phyloP scores from a whole-genome alignment of 1,140 invertebrate species.

The Polyergus mexicanus region DNA sequence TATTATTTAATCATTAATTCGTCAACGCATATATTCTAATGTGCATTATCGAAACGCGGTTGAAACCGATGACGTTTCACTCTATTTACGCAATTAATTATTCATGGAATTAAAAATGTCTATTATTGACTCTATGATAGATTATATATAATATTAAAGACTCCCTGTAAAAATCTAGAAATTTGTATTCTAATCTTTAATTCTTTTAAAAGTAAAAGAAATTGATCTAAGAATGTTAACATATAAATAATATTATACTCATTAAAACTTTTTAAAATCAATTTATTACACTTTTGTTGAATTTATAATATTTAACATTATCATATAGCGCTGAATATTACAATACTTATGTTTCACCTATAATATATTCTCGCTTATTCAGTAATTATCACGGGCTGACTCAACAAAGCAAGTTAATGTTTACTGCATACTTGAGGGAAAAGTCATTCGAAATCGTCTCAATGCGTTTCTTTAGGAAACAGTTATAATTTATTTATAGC shows the following conservation, averaged over 20 bases:
- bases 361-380: slow-evolving; percentile 2
- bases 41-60: no score
- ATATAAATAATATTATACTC: neutral
- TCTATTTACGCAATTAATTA: no score
- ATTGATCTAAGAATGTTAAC: neutral
- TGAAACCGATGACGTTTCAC: no score
- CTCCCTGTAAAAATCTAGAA: neutral
- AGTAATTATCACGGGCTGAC: slow-evolving; percentile 24
- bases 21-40: no score
- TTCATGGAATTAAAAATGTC: no score
- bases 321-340: neutral
- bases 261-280: neutral
- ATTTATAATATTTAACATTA: neutral
- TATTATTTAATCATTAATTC: no score
- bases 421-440: slow-evolving; percentile 22
- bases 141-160: no score
- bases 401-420: slow-evolving; percentile 32
- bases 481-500: neutral
- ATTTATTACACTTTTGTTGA: neutral
- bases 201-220: neutral
- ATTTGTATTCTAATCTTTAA: neutral
- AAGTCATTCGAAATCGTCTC: neutral
- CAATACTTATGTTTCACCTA: neutral
- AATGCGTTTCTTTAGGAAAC: neutral
- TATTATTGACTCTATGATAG: no score